Evolutionary conservation across 2,888 invertebrate species (phyloP).

Genomic region (Folsomia manolachei): DNA sequence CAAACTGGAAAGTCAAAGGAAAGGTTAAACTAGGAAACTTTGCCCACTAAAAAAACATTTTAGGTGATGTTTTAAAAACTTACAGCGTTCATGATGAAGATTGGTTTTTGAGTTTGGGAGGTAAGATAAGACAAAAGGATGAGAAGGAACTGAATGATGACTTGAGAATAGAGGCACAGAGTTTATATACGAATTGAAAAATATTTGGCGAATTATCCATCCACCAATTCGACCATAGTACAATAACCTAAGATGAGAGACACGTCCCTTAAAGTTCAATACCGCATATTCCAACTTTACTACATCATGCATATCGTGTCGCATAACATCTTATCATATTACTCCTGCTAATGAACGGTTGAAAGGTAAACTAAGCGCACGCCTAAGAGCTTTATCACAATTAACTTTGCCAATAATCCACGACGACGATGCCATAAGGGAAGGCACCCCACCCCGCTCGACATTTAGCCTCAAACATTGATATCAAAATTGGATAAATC

Average conservation of each 20-base stretch:
- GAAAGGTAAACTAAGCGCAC: not conserved
- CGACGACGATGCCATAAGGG: not conserved
- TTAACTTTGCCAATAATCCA: not conserved
- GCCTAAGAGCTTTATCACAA: no score
- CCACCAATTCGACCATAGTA: not conserved
- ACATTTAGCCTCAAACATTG: slow-evolving; percentile 12
- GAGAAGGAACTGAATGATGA: slow-evolving; percentile 20
- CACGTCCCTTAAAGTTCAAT: not conserved
- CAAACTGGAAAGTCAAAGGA: slow-evolving; percentile 12
- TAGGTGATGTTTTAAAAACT: not conserved
- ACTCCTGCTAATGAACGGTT: not conserved
- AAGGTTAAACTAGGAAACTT: not conserved
- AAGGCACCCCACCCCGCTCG: slow-evolving; percentile 19
- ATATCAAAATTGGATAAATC: slow-evolving; percentile 7
- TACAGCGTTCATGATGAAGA: slow-evolving; percentile 28
- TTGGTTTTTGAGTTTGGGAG: not conserved
- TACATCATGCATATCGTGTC: not conserved
- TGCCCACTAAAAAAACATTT: not conserved
- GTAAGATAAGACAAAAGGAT: not conserved
- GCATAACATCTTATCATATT: not conserved
- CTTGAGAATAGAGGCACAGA: not conserved
- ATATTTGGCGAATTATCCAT: not conserved
- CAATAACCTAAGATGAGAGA: not conserved
- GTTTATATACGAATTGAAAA: slow-evolving; percentile 21
- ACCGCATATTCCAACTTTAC: not conserved